Percentiles rank a stretch among this genome's conserved stretches.
phyloP scores from a whole-genome alignment of 2,113 vertebrate genomes.

The Onychostoma macrolepis region DNA sequence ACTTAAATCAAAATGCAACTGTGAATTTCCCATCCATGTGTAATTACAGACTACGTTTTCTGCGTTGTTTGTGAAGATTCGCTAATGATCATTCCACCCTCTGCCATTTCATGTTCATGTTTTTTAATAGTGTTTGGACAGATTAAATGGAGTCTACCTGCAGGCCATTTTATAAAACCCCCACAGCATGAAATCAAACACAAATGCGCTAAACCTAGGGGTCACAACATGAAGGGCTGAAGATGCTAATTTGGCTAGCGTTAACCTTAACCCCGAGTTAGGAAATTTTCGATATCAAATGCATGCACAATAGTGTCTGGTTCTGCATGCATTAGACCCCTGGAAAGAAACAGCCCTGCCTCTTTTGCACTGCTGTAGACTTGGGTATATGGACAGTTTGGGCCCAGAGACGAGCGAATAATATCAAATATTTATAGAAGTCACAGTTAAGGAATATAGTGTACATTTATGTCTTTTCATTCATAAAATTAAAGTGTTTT shows the following conservation, averaged over 20 bases:
- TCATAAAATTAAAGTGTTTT: not conserved
- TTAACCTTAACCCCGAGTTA: not conserved
- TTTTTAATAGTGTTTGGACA: constrained; percentile 32
- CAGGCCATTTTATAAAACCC: constrained; percentile 22
- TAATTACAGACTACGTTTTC: constrained; percentile 12
- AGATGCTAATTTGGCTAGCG: constrained; percentile 1
- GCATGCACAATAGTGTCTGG: not conserved
- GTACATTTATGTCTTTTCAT: not conserved
- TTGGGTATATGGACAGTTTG: not conserved
- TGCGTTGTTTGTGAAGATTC: constrained; percentile 20
- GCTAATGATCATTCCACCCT: constrained; percentile 35
- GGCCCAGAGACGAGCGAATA: not conserved
- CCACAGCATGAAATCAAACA: constrained; percentile 17
- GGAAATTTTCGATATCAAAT: not conserved
- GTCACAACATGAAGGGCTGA: constrained; percentile 7
- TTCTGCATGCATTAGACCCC: not conserved
- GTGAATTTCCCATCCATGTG: constrained; percentile 21
- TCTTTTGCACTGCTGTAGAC: too few species aligned
- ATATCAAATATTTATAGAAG: not conserved
- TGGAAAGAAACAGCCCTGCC: not conserved
- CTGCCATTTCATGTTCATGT: not conserved
- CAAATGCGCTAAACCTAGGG: not conserved
- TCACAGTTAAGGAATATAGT: not conserved
- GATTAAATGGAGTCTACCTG: constrained; percentile 28
- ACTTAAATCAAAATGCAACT: constrained; percentile 35